Evolutionary conservation across 2,888 invertebrate genomes (phyloP).

Genomic region (Alloscopus bannaensis): DNA sequence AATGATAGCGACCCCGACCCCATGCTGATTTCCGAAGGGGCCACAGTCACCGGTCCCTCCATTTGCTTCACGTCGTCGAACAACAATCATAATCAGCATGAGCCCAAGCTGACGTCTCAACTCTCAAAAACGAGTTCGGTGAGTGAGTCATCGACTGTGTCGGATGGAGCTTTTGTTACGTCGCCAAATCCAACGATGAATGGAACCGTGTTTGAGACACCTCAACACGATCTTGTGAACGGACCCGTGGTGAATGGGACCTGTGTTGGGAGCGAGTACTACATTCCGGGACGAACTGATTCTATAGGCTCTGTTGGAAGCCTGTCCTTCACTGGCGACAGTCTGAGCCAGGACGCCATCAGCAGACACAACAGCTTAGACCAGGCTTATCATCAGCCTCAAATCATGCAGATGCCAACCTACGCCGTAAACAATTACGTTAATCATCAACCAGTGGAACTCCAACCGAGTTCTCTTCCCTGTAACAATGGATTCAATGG

Average conservation of each 20-base stretch:
- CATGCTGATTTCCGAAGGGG: slow-evolving; percentile 58
- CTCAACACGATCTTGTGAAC: not conserved
- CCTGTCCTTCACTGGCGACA: slow-evolving; percentile 23
- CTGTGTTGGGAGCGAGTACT: slow-evolving; percentile 30
- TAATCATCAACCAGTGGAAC: slow-evolving; percentile 44
- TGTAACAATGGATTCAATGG: slow-evolving; percentile 42
- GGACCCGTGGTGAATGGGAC: not conserved
- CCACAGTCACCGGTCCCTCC: slow-evolving; percentile 70
- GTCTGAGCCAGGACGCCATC: slow-evolving; percentile 37
- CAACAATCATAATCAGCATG: slow-evolving; percentile 1
- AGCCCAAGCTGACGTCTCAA: not conserved
- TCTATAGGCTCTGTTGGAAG: slow-evolving; percentile 50
- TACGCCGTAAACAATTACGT: slow-evolving; percentile 27
- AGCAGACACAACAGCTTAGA: slow-evolving; percentile 55
- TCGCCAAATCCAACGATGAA: slow-evolving; percentile 8
- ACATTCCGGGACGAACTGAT: slow-evolving; percentile 47
- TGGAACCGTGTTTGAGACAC: slow-evolving; percentile 15
- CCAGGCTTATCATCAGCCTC: slow-evolving; percentile 21
- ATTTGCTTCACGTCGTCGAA: slow-evolving; percentile 65
- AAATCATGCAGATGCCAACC: slow-evolving; percentile 25
- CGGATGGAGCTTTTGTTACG: slow-evolving; percentile 8
- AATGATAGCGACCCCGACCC: slow-evolving; percentile 70
- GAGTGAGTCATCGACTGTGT: slow-evolving; percentile 29
- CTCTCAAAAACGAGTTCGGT: slow-evolving; percentile 5
- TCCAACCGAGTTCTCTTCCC: slow-evolving; percentile 45